Percentiles rank a stretch among this genome's conserved stretches.
phyloP scores from a whole-genome alignment of 2,113 vertebrate species.

The Orcinus orca region DNA sequence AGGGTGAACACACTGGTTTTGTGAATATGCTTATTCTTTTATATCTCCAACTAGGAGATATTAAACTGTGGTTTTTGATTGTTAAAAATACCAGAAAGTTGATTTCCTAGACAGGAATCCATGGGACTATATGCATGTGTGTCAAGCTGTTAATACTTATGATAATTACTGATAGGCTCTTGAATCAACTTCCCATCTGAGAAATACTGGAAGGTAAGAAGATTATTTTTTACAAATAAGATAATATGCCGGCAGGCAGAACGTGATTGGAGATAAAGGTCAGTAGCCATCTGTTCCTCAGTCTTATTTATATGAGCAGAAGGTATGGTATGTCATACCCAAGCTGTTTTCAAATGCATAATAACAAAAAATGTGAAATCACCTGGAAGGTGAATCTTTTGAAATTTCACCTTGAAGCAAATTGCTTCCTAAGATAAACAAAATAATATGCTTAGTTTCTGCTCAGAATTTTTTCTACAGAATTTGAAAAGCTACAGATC shows the following conservation, averaged over 20 bases:
- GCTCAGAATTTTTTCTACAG: not conserved
- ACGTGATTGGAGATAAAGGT: conserved; percentile 70
- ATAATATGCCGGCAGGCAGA: conserved; percentile 51
- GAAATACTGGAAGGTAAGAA: conserved; percentile 50
- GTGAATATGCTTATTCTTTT: not conserved
- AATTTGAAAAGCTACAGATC: not conserved
- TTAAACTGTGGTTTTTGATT: not conserved
- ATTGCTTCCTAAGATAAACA: conserved; percentile 42
- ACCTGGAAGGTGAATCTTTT: conserved; percentile 49
- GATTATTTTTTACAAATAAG: conserved; percentile 65
- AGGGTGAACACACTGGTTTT: not conserved
- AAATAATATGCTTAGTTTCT: conserved; percentile 38
- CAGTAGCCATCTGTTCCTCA: conserved; percentile 70
- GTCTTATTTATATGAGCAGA: conserved; percentile 71
- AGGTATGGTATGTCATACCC: conserved; percentile 65
- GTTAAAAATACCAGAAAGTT: not conserved
- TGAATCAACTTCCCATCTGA: conserved; percentile 35
- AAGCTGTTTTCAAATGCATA: conserved; percentile 68
- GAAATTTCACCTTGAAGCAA: conserved; percentile 63
- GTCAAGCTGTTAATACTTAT: conserved; percentile 8
- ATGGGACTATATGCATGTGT: not conserved
- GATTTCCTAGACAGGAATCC: conserved; percentile 7
- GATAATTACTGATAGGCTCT: not conserved
- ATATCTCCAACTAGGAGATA: not conserved
- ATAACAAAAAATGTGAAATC: conserved; percentile 54